Percentiles rank a stretch among this genome's conserved stretches.
These are phyloP conservation scores for Tenualosa thibaudeaui DNA, from an alignment of 2,797 vertebrate genomes.

Conservation along the genomic window DNA sequence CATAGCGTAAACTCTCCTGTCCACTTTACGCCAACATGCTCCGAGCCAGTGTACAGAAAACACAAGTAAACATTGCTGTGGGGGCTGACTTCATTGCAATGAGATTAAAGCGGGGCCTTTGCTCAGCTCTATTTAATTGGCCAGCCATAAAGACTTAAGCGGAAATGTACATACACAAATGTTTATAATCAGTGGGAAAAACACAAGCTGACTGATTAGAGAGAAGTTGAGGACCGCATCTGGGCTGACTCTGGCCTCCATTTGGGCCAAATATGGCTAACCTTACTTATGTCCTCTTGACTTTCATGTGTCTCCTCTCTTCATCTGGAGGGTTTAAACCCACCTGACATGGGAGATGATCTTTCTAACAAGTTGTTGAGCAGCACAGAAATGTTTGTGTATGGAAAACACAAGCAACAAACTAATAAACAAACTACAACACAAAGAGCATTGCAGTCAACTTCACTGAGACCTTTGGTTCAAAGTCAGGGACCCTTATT, in stretches of 20 bases:
- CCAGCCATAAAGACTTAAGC: not conserved
- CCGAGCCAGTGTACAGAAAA: not conserved
- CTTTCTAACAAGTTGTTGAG: not conserved
- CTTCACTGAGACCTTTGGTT: not conserved
- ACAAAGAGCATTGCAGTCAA: not conserved
- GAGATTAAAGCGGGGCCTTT: not conserved
- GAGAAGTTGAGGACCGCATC: not conserved
- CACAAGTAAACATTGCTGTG: not conserved
- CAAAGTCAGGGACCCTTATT: not conserved
- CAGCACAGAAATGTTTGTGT: not conserved
- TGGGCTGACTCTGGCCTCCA: not conserved
- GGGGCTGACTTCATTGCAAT: not conserved
- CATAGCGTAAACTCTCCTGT: not conserved
- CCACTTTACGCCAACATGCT: not conserved
- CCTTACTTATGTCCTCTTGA: not conserved
- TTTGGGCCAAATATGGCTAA: not conserved
- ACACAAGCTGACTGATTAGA: not conserved
- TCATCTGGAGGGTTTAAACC: not conserved
- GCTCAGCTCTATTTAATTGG: not conserved
- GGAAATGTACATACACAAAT: not conserved
- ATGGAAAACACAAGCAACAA: not conserved
- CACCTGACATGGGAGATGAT: not conserved
- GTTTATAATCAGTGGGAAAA: not conserved
- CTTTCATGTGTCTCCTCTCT: not conserved
- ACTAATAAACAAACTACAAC: not conserved